phyloP scores from a whole-genome alignment of 1,140 invertebrate genomes.

The Eulimnadia texana region DNA sequence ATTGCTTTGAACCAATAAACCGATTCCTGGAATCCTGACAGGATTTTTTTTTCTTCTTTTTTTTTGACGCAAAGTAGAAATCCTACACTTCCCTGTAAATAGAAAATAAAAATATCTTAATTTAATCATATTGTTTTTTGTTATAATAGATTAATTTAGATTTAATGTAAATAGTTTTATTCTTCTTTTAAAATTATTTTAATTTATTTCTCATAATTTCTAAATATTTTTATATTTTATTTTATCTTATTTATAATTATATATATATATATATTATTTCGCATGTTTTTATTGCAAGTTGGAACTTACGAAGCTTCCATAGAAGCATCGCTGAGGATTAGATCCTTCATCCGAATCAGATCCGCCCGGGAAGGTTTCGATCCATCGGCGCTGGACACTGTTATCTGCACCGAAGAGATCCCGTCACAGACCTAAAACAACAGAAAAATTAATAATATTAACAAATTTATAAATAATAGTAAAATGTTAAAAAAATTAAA shows the following conservation, averaged over 20 bases:
- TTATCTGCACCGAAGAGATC: slow-evolving; percentile 34
- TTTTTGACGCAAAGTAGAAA: background rate
- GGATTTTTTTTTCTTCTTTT: too few relatives aligned
- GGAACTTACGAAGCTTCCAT: slow-evolving; percentile 37
- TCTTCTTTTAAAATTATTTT: too few relatives aligned
- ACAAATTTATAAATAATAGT: too few relatives aligned
- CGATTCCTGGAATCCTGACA: background rate
- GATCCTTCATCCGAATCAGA: slow-evolving; percentile 32
- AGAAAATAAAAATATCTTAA: too few relatives aligned
- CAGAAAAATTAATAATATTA: background rate
- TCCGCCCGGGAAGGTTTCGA: slow-evolving; percentile 25
- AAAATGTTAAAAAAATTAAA: too few relatives aligned
- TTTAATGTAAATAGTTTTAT: too few relatives aligned
- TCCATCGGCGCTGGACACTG: slow-evolving; percentile 22
- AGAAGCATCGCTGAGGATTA: slow-evolving; percentile 32
- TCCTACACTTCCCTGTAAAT: background rate
- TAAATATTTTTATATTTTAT: too few relatives aligned
- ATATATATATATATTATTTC: background rate
- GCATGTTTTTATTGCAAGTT: too few relatives aligned
- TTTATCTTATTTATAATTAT: background rate
- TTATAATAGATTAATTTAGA: too few relatives aligned
- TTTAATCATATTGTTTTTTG: too few relatives aligned
- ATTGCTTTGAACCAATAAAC: background rate
- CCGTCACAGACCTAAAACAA: slow-evolving; percentile 25
- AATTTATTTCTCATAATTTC: too few relatives aligned